Base-by-base conservation (phyloP, 2,113 vertebrate species). In the Dissostichus mawsoni region DNA sequence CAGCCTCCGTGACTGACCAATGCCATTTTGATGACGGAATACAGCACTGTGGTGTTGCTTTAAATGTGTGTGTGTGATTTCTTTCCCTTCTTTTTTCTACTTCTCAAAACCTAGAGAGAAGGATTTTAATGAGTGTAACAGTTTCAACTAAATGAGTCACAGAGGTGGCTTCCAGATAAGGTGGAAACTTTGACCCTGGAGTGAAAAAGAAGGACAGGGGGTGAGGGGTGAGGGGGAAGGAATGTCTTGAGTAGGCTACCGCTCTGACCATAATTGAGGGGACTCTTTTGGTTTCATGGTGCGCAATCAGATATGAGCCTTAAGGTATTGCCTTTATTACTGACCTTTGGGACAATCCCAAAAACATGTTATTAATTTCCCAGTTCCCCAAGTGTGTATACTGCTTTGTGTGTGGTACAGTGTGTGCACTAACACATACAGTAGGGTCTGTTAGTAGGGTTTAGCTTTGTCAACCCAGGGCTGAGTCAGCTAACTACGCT, bases 131-230 rank as follows among this genome's bases (percentile, higher is more conserved):
- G 63, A 86, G 61, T 91, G 88, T 83, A 92, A 89, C 84, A 87
- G 83, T 90, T 90, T 88, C 75, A 82, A 71, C 89, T 87, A 87
- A 91, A 90, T 90, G 90, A 91, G 84, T 92, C 87, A 89, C 88
- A 91, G 89, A 91, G 90, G 91, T 88, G 92, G 90, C 79, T 93
- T 93, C 92, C 93, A 94, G 93, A 94, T 93, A 94, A 92, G 90
- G 90, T 92, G 91, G 90, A 92, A 86, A 91, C 90, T 93, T 92
- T 93, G 91, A 92, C 93, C 93, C 82, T 59, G 1, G 51, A 81
- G 83, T 78, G 78, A 83, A 84, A 92, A 81, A 79, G 69, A 84
- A 87, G 86, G 83, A 87, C 84, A 75, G 62, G 78, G 76, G 85
- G 64, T 2, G 62, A 74, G 55, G 66, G 67, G 71, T 65, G 80